Evolutionary conservation across 30 jellyfish, hydroid and myxozoan genomes (phyloP), one percentile per base, ranked within the genome.

Genomic region (Calvadosia cruxmelitensis): DNA sequence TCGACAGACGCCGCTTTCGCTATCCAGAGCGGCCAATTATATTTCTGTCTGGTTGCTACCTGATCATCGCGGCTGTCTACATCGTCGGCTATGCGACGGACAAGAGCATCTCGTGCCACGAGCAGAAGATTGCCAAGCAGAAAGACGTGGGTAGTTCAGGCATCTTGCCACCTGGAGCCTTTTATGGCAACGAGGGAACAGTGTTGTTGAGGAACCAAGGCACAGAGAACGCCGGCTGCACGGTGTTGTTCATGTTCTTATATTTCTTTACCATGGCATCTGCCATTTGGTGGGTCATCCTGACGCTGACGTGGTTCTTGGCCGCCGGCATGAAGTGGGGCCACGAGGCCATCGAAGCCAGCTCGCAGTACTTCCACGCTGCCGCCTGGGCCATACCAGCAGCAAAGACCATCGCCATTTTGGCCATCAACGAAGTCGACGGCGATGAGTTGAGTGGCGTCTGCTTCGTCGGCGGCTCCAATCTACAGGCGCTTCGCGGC

Each of bases 351-450:
- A 89, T 89, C 34, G 98, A 89, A 71, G 92, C 83, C 0, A 81
- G 83, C 69, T 80, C 98, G 35, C 98, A 89, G 65, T 89, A 89
- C 63, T 89, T 89, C 82, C 98, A 89, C 53, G 98, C 98, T 1
- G 98, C 98, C 42, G 95, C 98, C 34, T 89, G 98, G 98, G 98
- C 98, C 3, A 79, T 89, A 31, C 98, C 98, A 35, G 98, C 98
- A 48, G 98, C 95, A 23, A 89, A 89, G 50, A 89, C 98, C 69
- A 89, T 89, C 57, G 98, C 95, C 20, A 81, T 89, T 26, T 68
- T 89, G 50, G 98, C 98, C 50, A 89, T 89, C 91, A 85, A 89
- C 68, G 84, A 81, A 81, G 95, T 89, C 33, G 98, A 89, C 65
- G 98, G 98, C 25, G 98, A 89, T 76, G 84, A 75, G 74, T 84